Percentiles rank a stretch among this genome's conserved stretches.
phyloP scores from a whole-genome alignment of 2,113 vertebrate genomes.

The Axis porcinus region DNA sequence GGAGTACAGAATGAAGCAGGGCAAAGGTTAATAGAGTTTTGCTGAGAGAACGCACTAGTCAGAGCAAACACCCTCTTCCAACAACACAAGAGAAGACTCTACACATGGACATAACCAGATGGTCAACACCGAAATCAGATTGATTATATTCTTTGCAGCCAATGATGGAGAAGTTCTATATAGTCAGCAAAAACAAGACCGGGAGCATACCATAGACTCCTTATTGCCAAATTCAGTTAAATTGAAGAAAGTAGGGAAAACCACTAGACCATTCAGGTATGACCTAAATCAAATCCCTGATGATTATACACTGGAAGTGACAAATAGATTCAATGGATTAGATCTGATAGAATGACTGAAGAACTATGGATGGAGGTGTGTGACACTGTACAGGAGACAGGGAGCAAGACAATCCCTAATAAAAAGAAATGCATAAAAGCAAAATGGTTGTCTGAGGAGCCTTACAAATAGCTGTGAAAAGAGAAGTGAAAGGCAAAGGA shows the following conservation, averaged over 20 bases:
- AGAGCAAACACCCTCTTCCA: neutral
- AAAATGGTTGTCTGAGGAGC: neutral
- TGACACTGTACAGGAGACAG: neutral
- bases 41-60: neutral
- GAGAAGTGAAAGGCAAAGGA: neutral
- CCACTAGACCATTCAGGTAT: neutral
- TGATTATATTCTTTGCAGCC: neutral
- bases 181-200: neutral
- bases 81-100: neutral
- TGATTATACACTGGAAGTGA: neutral
- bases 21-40: neutral
- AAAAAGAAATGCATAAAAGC: neutral
- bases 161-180: neutral
- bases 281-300: neutral
- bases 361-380: neutral
- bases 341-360: neutral
- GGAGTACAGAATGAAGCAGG: neutral
- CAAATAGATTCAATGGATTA: neutral
- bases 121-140: neutral
- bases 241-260: neutral
- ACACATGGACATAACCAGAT: neutral
- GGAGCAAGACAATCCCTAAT: neutral
- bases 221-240: neutral
- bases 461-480: neutral
- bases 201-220: neutral